phyloP scores from a whole-genome alignment of 30 jellyfish, hydroid and myxozoan species.

The Hydra vulgaris region DNA sequence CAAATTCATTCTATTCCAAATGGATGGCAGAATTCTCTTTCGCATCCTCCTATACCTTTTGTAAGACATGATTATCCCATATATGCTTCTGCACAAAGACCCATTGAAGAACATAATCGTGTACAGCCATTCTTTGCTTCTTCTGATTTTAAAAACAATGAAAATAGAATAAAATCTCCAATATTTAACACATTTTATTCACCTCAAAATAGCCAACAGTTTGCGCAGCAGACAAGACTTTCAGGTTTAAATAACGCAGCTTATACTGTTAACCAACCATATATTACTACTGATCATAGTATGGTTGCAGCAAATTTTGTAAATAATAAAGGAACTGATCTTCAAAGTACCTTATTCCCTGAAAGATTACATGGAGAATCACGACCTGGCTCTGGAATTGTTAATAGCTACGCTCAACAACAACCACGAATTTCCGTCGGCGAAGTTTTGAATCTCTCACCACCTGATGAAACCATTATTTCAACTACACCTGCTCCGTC shows the following conservation, averaged over 20 bases:
- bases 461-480: slow-evolving; percentile 17
- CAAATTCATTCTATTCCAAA: neutral
- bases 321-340: neutral
- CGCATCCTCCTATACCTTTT: neutral
- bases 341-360: slow-evolving; percentile 6
- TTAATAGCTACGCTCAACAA: slow-evolving; percentile 1
- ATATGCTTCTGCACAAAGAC: neutral
- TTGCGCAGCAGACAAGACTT: slow-evolving; percentile 13
- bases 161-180: neutral
- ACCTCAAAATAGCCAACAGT: slow-evolving; percentile 9
- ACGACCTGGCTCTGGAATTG: slow-evolving; percentile 18
- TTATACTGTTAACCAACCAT: neutral
- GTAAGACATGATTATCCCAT: neutral
- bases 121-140: neutral
- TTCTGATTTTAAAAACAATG: neutral
- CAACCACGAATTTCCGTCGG: slow-evolving; percentile 19
- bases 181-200: neutral
- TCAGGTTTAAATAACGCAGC: slow-evolving; percentile 12
- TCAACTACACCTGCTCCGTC: neutral
- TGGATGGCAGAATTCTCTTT: neutral
- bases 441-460: slow-evolving; percentile 10
- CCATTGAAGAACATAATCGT: neutral
- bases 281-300: neutral
- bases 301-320: neutral
- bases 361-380: neutral